Evolutionary conservation across 2,113 vertebrate genomes (phyloP), one percentile per base, ranked within the genome.

Genomic region (Pardalotus punctatus): DNA sequence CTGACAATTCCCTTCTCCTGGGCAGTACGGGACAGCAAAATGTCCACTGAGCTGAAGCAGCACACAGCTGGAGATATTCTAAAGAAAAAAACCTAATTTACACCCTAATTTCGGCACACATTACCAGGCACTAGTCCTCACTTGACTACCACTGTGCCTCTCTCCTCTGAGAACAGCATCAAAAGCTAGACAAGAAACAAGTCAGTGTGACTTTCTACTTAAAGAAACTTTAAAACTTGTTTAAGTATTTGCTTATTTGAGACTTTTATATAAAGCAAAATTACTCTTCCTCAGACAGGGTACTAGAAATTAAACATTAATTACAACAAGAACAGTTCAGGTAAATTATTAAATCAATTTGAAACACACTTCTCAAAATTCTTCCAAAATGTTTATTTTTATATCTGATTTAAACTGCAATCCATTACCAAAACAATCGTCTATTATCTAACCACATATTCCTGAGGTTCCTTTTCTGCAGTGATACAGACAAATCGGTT

Each of bases 71-170:
- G 36, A 85, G 33, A 40, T 15, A 50, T 3, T 42, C 33, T 43
- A 29, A 40, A 53, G 9, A 62, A 67, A n/a, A 56, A 66, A n/a
- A 1, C 4, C 14, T 64, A 35, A 67, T 35, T 23, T 33, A 67
- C 12, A 62, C 38, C 9, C 33, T 14, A 29, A 56, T 56, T 91
- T 12, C 47, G 72, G 40, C 28, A 72, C 14, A 17, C n/a, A 11
- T 33, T 85, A 58, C 14, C 9, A 50, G 35, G n/a, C 33, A 28
- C 61, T 35, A 42, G 14, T 57, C 14, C 81, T 61, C 7, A 33
- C 33, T 21, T 51, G 4, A 47, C 60, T n/a, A 62, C 14, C 3
- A 1, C 31, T 43, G 54, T 2, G 1, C 11, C 60, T 7, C 0
- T 25, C 38, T 77, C 62, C 33, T 28, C n/a, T 25, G 45, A 66